Evolutionary conservation across 1,140 invertebrate species (phyloP).

Genomic region (Phymorhynchus buccinoides): DNA sequence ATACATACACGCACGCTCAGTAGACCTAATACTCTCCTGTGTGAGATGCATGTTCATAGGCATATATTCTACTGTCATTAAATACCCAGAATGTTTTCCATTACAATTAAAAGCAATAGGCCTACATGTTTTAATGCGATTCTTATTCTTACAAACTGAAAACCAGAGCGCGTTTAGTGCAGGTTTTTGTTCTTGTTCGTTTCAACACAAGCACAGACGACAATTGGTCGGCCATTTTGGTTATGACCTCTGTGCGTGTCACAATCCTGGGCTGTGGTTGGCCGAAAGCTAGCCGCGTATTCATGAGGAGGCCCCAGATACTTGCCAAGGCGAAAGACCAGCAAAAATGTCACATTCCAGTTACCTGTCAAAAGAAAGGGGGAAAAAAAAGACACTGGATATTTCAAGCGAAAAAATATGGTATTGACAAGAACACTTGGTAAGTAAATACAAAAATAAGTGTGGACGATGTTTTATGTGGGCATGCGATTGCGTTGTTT

Average conservation of each 20-base stretch:
- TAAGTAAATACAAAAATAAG: neutral
- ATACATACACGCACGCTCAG: neutral
- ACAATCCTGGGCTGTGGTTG: slow-evolving; percentile 1
- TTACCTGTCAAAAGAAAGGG: neutral
- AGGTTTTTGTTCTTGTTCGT: no score
- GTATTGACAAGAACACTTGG: neutral
- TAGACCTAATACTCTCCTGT: no score
- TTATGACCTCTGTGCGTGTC: slow-evolving; percentile 20
- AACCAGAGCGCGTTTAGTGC: no score
- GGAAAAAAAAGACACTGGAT: neutral
- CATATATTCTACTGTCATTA: no score
- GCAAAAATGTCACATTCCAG: neutral
- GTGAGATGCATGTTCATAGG: no score
- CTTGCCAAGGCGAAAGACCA: neutral
- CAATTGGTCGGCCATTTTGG: slow-evolving; percentile 27
- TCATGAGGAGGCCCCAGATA: slow-evolving; percentile 2
- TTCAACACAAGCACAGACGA: no score
- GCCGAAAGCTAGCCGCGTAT: neutral
- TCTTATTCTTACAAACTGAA: no score
- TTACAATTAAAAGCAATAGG: no score
- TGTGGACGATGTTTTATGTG: neutral
- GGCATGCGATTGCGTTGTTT: neutral
- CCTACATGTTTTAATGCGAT: no score
- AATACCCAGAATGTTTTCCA: no score
- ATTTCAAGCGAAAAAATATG: neutral